These are phyloP conservation scores for Argya squamiceps DNA, from an alignment of 2,797 vertebrate genomes.

Conservation along the genomic window DNA sequence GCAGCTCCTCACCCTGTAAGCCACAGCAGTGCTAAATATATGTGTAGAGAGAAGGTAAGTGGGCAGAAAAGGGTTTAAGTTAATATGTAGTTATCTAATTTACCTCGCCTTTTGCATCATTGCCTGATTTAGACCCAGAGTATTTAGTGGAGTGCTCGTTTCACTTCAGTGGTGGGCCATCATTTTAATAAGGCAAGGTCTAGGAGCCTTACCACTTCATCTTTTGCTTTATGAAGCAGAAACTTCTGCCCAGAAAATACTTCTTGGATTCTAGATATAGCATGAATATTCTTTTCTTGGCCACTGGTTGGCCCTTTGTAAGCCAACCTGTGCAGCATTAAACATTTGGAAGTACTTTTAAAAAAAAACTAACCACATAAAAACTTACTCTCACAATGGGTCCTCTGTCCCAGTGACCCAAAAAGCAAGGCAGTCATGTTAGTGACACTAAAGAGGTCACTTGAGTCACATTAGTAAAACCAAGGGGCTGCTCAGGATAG, in stretches of 20 bases:
- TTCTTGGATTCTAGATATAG: background rate
- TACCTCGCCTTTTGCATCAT: conserved; percentile 52
- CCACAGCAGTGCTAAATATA: background rate
- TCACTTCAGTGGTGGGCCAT: conserved; percentile 29
- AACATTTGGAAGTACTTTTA: background rate
- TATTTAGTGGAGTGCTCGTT: conserved; percentile 2
- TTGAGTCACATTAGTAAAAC: background rate
- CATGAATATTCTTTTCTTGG: background rate
- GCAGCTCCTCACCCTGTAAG: background rate
- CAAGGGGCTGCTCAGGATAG: background rate
- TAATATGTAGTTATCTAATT: conserved; percentile 54
- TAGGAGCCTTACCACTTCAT: background rate
- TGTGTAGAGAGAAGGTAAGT: conserved; percentile 28
- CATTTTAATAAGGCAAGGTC: conserved; percentile 33
- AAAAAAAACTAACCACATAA: background rate
- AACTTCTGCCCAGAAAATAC: conserved; percentile 5
- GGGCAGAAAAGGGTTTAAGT: conserved; percentile 57
- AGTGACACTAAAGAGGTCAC: background rate
- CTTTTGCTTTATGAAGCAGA: conserved; percentile 49
- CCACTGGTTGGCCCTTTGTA: background rate
- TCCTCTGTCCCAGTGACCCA: background rate
- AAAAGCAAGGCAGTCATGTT: background rate
- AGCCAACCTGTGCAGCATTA: background rate
- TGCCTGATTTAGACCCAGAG: conserved; percentile 40
- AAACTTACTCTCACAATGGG: background rate